Evolutionary conservation across 1,140 invertebrate species (phyloP), one percentile per base, ranked within the genome.

Genomic region (Nautilus pompilius): DNA sequence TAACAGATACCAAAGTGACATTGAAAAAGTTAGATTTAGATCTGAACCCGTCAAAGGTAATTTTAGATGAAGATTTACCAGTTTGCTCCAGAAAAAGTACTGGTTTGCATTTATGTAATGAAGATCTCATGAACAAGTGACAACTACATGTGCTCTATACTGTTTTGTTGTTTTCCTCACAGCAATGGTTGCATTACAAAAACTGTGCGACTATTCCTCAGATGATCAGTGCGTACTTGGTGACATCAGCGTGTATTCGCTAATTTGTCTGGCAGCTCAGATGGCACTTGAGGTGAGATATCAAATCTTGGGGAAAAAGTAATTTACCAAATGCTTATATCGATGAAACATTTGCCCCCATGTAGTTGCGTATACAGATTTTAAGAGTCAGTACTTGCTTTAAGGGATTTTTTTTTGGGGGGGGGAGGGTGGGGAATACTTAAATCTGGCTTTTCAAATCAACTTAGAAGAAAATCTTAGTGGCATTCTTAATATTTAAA

Each of bases 251-350:
- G 26, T 33, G 3, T 24, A 57, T 63, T 65, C 66, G 48, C 60
- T 80, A 13, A 75, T 80, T 15, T 75, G 74, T 60, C 60, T 79
- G 24, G 73, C 77, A 33, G 78, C 77, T 34, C 74, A 79, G 48
- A 66, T 77, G 56, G 74, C 77, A 8, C 66, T 77, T 34, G 73
- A 80, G 71, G 78, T 80, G 58, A 56, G 4, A 24, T 15, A 24
- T 30, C 24, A 53, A 53, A 53, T 13, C 8, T 10, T 13, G 15
- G 8, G 15, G 10, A 15, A 10, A 17, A 13, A 53, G 10, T 10
- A 15, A 53, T 26, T 10, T 17, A 24, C n/a, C 29, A 32, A 5
- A n/a, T 56, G 54, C 54, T 24, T 22, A 15, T 58, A 22, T 22
- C 34, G 22, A 2, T 29, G 24, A 26, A 29, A n/a, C n/a, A n/a